Evolutionary conservation across 2,888 invertebrate genomes (phyloP), one percentile per base, ranked within the genome.

Genomic region (Drosophila anomalipes): DNA sequence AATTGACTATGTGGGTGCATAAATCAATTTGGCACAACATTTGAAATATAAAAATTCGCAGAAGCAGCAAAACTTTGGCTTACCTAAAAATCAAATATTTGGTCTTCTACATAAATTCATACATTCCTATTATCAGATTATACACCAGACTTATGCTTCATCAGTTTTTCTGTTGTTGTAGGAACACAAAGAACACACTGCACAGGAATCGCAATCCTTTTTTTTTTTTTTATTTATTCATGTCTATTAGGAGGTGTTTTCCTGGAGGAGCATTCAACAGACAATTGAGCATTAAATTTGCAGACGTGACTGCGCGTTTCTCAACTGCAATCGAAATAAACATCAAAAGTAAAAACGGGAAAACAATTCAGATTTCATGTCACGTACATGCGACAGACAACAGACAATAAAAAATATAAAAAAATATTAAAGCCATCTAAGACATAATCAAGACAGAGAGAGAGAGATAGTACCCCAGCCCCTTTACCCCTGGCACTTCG

Each of bases 351-450:
- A 66, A 56, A 74, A 54, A 33, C 51, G 41, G 70, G 47, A 70
- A 63, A 74, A 64, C 54, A 61, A 79, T 82, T 84, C 69, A 32
- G 63, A 87, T 87, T 87, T 76, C 82, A 70, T 74, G 85, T 82
- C 83, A 83, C 87, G 83, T 83, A 82, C 82, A 52, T 56, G 73
- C 65, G 65, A 70, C 37, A 57, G 56, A 56, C 26, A 56, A 56
- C 26, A 77, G 53, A 77, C 58, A 79, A 79, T 7, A 28, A 67
- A 14, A 54, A 51, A 62, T 33, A 67, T 47, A 81, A 14, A 54
- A 51, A 62, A 37, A 67, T 47, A 81, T 77, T 65, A 65, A 65
- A 59, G 30, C 51, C 39, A 54, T 49, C 47, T 30, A 60, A 33
- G 63, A 54, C 59, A 52, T 41, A 49, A 39, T 19, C 47, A 26